Evolutionary conservation across 2,888 invertebrate genomes (phyloP), one percentile per base, ranked within the genome.

Genomic region (Pristionchus mayeri): DNA sequence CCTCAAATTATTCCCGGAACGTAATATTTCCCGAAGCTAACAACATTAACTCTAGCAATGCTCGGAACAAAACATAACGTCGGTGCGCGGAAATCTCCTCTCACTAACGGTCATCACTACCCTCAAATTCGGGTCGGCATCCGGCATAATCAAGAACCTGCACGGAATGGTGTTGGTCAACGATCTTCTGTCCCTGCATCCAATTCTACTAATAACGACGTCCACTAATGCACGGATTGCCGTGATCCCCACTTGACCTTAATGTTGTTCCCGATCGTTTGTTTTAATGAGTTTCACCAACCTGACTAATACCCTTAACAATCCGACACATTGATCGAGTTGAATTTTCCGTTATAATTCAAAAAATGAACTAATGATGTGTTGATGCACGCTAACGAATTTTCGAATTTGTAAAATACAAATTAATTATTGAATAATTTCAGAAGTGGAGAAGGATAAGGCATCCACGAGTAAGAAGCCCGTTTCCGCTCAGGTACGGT

Each of bases 401-500:
- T 16, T 2, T 37, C 34, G 2, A 3, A 60, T 13, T 0, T 60
- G 1, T 9, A 24, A 16, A 0, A 60, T 9, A n/a, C 6, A 1
- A n/a, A 34, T 34, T 2, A 63, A 34, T 37, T 18, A 44, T 44
- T 54, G 6, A 63, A 0, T 2, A 27, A 30, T 76, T 78, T 0
- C 76, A 78, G 76, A 78, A 50, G 30, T 78, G 18, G 76, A 78
- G 27, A 48, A 78, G 18, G 76, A 78, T 3, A 78, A 27, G 30
- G 24, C 48, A 2, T 18, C 24, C 16, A 78, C 48, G 76, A 50
- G 50, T 1, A 78, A 78, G 76, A 78, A 78, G 76, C 76, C 76
- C 18, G 52, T 78, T 9, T 78, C 76, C 18, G 76, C 76, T 18
- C 76, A 78, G 76, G 76, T 78, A 75, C 75, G n/a, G 24, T 71